These are phyloP conservation scores for Ochotona princeps DNA, from an alignment of 2,113 vertebrate genomes.

Conservation along the genomic window DNA sequence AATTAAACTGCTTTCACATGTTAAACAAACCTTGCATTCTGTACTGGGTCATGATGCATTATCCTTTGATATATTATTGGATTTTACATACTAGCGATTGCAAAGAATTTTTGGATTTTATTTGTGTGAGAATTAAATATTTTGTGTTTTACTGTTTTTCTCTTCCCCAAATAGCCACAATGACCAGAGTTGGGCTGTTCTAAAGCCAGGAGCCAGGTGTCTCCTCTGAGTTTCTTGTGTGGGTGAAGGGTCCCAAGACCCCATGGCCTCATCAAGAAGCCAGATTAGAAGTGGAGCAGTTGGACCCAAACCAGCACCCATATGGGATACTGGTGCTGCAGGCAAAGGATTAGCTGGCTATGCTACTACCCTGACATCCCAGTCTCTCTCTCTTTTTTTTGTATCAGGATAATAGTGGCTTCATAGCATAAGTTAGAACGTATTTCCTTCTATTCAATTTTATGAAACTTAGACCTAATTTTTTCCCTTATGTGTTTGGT, in stretches of 20 bases:
- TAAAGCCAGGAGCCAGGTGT: too few relatives aligned
- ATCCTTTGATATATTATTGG: background rate
- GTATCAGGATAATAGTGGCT: background rate
- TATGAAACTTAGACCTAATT: background rate
- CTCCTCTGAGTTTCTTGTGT: too few relatives aligned
- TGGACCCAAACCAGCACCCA: too few relatives aligned
- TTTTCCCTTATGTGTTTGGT: background rate
- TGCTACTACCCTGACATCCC: background rate
- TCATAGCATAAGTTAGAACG: too few relatives aligned
- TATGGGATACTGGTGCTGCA: too few relatives aligned
- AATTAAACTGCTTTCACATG: constrained; percentile 7
- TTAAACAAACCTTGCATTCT: background rate
- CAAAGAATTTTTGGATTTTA: background rate
- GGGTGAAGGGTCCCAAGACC: too few relatives aligned
- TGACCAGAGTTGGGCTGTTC: too few relatives aligned
- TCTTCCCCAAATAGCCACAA: too few relatives aligned
- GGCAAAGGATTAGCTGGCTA: too few relatives aligned
- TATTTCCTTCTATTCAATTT: background rate
- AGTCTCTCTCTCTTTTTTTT: constrained; percentile 11
- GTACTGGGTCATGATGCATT: background rate
- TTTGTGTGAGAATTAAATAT: background rate
- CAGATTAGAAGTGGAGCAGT: too few relatives aligned
- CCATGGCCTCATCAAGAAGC: too few relatives aligned
- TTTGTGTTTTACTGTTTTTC: background rate
- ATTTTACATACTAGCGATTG: background rate